phyloP scores from a whole-genome alignment of 2,888 invertebrate species.

The Protophormia terraenovae region DNA sequence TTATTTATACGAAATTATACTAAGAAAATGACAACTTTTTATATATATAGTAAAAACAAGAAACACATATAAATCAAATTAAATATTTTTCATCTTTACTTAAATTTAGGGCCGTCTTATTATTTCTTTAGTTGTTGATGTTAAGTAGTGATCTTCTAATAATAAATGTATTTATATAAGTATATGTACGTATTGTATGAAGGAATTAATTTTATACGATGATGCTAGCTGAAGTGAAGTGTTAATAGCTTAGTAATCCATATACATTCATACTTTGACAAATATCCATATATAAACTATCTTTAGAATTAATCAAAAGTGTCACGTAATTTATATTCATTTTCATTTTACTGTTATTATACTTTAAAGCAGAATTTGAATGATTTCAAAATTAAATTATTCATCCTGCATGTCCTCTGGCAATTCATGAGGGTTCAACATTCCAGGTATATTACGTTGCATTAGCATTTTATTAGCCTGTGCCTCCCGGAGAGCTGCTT shows the following conservation, averaged over 20 bases:
- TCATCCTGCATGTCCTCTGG: constrained; percentile 97
- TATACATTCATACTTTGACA: constrained; percentile 74
- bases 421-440: constrained; percentile 96
- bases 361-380: constrained; percentile 56
- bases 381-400: constrained; percentile 73
- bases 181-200: constrained; percentile 53
- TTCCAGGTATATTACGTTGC: constrained; percentile 97
- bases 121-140: constrained; percentile 60
- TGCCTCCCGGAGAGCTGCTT: constrained; percentile 92
- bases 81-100: constrained; percentile 51
- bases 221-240: constrained; percentile 48
- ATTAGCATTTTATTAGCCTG: constrained; percentile 96
- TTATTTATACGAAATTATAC: too few species aligned
- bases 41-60: too few species aligned
- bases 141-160: constrained; percentile 71
- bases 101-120: neutral
- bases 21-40: too few species aligned
- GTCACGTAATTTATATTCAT: constrained; percentile 66
- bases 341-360: constrained; percentile 51
- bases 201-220: constrained; percentile 68
- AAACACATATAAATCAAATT: constrained; percentile 65
- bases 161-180: constrained; percentile 62
- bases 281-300: constrained; percentile 73
- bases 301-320: constrained; percentile 69
- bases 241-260: constrained; percentile 68